These are phyloP conservation scores for Galerucella pusilla DNA, from an alignment of 2,888 invertebrate species.

Conservation along the genomic window DNA sequence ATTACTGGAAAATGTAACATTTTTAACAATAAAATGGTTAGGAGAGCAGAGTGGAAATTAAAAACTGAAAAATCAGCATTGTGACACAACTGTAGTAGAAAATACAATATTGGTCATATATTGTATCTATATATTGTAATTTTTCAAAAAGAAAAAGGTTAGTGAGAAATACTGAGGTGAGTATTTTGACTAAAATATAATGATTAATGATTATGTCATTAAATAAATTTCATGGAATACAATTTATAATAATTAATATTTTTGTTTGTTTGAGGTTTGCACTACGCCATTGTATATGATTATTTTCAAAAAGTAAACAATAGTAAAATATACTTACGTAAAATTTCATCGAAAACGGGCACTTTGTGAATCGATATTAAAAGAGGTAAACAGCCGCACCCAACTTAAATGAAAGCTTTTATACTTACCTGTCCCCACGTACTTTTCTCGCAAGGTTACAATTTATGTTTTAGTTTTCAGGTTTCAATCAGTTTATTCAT, in stretches of 20 bases:
- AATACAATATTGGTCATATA: no score
- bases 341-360: conserved; percentile 52
- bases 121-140: no score
- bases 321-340: conserved; percentile 54
- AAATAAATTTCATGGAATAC: no score
- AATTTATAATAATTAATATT: neutral
- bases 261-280: neutral
- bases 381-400: conserved; percentile 58
- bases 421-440: conserved; percentile 58
- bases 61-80: no score
- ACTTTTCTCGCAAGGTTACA: conserved; percentile 53
- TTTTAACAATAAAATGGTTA: no score
- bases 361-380: conserved; percentile 47
- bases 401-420: conserved; percentile 53
- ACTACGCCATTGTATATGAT: conserved; percentile 14
- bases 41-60: no score
- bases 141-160: no score
- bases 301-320: conserved; percentile 34
- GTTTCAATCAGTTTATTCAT: conserved; percentile 6
- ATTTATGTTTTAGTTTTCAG: conserved; percentile 23
- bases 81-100: no score
- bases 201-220: no score
- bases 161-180: no score
- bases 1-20: no score
- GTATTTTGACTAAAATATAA: no score